Percentiles rank a stretch among this genome's conserved stretches.
Conservation (phyloP, 2,797 vertebrate species). For the Coilia nasus region DNA sequence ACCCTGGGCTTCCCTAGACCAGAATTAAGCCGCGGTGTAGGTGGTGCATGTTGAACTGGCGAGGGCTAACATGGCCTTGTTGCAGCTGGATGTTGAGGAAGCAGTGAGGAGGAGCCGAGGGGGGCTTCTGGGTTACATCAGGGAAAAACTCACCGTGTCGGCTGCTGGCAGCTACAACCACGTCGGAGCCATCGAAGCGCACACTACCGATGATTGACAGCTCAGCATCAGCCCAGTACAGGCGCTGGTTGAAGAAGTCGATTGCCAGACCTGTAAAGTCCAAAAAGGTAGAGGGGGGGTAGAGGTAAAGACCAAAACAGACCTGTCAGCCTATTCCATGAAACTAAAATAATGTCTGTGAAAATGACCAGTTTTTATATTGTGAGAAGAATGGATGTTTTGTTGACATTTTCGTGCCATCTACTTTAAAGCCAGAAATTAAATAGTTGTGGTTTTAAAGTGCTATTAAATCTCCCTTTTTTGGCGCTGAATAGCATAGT, state of each 20-base stretch:
- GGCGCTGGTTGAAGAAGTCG: conserved; percentile 82
- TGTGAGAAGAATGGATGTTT: not conserved
- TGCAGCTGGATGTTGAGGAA: too few species aligned
- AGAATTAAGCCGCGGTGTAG: not conserved
- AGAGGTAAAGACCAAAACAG: not conserved
- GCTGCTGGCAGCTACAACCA: conserved; percentile 73
- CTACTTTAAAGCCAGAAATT: not conserved
- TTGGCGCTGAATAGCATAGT: not conserved
- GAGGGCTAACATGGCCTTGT: not conserved
- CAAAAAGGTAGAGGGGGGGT: not conserved
- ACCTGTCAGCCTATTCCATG: not conserved
- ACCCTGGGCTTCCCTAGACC: not conserved
- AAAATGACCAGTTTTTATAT: not conserved
- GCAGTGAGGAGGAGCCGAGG: not conserved
- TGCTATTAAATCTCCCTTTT: not conserved
- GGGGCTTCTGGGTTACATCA: not conserved
- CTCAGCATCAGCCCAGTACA: conserved; percentile 88
- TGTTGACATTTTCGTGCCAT: not conserved
- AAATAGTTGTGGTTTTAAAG: not conserved
- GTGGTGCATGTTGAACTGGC: not conserved
- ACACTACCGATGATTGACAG: conserved; percentile 83
- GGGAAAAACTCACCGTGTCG: conserved; percentile 73
- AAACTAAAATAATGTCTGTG: not conserved
- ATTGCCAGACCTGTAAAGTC: conserved; percentile 78
- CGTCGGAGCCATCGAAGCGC: conserved; percentile 79